Evolutionary conservation across 2,888 invertebrate species (phyloP), one percentile per base, ranked within the genome.

Genomic region (Drosophila mayaguana): DNA sequence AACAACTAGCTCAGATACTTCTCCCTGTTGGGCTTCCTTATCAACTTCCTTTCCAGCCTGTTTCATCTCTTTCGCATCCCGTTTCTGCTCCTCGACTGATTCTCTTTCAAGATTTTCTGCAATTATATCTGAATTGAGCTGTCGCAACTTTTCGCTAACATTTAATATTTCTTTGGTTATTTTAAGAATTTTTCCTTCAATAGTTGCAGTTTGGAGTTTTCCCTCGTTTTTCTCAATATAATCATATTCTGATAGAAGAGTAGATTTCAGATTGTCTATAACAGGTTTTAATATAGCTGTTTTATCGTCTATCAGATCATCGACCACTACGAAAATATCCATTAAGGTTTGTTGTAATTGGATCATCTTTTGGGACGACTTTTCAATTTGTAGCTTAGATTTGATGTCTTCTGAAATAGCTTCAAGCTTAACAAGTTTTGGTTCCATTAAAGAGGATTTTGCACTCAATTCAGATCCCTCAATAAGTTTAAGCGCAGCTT

Each of bases 281-380:
- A 42, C 6, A 2, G 69, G 65, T 11, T 63, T 81, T 12, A 80
- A 40, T 12, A 1, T 20, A n/a, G 48, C 43, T 28, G 74, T 68
- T 16, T 71, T 73, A 11, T 82, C 78, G 22, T 84, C 71, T 7
- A 79, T 34, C 6, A 90, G 54, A 36, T 91, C 91, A 48, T 91
- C 91, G 28, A 86, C 69, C n/a, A 90, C 78, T 32, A 91, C 81
- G 40, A 90, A 91, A 28, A 88, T 75, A 6, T 91, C 89, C 92
- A 92, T 92, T 2, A 92, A 36, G 36, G 80, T 87, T 42, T 89
- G 89, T 61, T 92, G 92, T 18, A 92, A 38, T 14, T 84, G 73
- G 8, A 92, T 81, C 84, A 91, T 89, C 50, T 88, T 85, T 36
- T 80, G 85, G 6, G 91, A 86, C 1, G 90, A 83, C 36, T 91